A percentile compares a stretch with the other conserved stretches of the same genome.
Conservation (phyloP, 2,113 vertebrate genomes). For the Phylloscopus trochiloides region DNA sequence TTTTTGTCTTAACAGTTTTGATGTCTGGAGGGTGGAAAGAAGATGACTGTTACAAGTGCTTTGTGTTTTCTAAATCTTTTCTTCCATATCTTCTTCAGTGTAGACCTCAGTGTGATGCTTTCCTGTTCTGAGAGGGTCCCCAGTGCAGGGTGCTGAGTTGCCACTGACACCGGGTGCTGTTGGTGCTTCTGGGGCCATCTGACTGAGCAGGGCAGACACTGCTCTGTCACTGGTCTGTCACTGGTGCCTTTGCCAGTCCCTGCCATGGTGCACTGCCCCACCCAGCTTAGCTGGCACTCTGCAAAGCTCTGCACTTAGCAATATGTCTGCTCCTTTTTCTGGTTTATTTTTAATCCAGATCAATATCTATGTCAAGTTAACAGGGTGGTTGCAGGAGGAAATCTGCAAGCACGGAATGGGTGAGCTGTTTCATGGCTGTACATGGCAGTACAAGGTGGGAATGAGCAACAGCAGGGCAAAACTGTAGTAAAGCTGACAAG, state of each 20-base stretch:
- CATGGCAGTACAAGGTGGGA: neutral
- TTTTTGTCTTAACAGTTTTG: neutral
- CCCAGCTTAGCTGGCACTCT: neutral
- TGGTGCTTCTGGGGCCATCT: neutral
- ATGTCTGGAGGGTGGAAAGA: neutral
- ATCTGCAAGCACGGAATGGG: neutral
- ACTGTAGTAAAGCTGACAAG: neutral
- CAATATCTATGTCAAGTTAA: neutral
- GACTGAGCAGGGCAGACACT: rapidly evolving
- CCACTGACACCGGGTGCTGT: neutral
- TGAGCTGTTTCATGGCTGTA: neutral
- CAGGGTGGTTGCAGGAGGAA: neutral
- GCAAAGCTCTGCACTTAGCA: neutral
- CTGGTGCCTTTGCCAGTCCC: neutral
- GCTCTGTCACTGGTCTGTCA: neutral
- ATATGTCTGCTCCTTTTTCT: rapidly evolving
- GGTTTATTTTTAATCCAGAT: neutral
- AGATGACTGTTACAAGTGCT: neutral
- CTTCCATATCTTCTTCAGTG: rapidly evolving
- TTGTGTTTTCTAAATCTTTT: neutral
- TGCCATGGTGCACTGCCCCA: rapidly evolving
- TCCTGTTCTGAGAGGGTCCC: neutral
- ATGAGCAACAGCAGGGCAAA: neutral
- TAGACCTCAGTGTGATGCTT: neutral
- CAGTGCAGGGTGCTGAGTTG: neutral